A percentile compares a stretch with the other conserved stretches of the same genome.
These are phyloP conservation scores for Plutomurus gul DNA, from an alignment of 1,140 invertebrate species.

Conservation along the genomic window DNA sequence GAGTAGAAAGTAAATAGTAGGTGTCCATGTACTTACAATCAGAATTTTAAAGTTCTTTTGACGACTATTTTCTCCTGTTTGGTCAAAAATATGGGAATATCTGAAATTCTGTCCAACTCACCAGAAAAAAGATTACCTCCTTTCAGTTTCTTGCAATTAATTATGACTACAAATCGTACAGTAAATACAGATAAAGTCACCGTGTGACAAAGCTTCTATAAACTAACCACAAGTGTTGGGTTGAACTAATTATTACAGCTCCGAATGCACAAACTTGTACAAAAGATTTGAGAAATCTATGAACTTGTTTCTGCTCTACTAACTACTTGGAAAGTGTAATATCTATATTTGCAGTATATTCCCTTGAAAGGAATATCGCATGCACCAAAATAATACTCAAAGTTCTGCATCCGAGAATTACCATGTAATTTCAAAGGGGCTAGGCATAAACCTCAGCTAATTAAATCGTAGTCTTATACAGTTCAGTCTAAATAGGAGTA, in stretches of 20 bases:
- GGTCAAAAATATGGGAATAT: too few relatives aligned
- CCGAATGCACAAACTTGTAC: neutral
- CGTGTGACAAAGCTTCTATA: neutral
- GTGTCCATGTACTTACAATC: too few relatives aligned
- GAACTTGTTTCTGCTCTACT: neutral
- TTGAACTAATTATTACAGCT: neutral
- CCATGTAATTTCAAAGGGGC: conserved; percentile 18
- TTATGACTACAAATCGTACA: neutral
- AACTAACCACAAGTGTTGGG: neutral
- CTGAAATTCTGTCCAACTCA: too few relatives aligned
- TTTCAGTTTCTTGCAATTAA: neutral
- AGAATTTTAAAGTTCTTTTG: too few relatives aligned
- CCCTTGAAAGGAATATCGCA: neutral
- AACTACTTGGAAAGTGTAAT: too few relatives aligned
- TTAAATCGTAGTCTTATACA: too few relatives aligned
- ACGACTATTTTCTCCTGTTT: too few relatives aligned
- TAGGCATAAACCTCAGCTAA: too few relatives aligned
- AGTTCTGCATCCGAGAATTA: neutral
- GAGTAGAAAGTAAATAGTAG: too few relatives aligned
- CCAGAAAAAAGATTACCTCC: neutral
- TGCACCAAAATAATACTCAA: neutral
- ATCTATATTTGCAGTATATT: too few relatives aligned
- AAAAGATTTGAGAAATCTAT: neutral
- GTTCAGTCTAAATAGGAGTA: too few relatives aligned
- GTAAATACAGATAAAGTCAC: neutral